phyloP scores from a whole-genome alignment of 2,797 vertebrate species.

The Menidia menidia region DNA sequence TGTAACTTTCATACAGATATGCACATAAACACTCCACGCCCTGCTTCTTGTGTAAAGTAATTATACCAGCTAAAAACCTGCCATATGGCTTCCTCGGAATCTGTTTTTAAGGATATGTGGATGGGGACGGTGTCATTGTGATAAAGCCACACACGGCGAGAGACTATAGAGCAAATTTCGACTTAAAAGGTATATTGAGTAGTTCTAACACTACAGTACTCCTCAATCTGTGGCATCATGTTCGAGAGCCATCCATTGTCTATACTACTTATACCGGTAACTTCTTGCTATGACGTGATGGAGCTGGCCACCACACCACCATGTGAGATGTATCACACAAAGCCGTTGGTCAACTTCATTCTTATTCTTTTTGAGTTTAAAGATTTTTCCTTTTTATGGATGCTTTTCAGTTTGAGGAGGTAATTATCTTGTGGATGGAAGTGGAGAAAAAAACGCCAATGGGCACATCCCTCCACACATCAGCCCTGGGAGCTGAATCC shows the following conservation, averaged over 20 bases:
- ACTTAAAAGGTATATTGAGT: constrained; percentile 32
- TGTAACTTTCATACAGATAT: constrained; percentile 8
- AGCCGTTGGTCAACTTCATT: background rate
- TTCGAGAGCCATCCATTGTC: constrained; percentile 8
- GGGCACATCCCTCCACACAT: constrained; percentile 12
- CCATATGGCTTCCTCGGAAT: constrained; percentile 69
- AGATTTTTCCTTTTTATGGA: constrained; percentile 3
- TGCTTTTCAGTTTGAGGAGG: background rate
- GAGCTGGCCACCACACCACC: too few species aligned
- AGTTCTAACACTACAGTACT: constrained; percentile 11
- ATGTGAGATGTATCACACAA: background rate
- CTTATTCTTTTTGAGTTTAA: background rate
- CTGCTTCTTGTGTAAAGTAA: constrained; percentile 67
- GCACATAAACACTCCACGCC: constrained; percentile 36
- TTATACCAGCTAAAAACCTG: constrained; percentile 67
- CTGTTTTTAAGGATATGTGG: constrained; percentile 30
- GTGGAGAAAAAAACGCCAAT: background rate
- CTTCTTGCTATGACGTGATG: too few species aligned
- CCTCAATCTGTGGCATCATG: constrained; percentile 9
- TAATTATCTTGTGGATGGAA: constrained; percentile 5
- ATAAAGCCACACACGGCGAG: constrained; percentile 44
- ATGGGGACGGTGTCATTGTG: constrained; percentile 40
- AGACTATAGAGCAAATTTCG: constrained; percentile 43
- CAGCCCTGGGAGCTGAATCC: constrained; percentile 13
- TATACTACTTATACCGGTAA: too few species aligned